These are phyloP conservation scores for Tyrannus savana DNA, from an alignment of 2,113 vertebrate genomes.

Conservation along the genomic window DNA sequence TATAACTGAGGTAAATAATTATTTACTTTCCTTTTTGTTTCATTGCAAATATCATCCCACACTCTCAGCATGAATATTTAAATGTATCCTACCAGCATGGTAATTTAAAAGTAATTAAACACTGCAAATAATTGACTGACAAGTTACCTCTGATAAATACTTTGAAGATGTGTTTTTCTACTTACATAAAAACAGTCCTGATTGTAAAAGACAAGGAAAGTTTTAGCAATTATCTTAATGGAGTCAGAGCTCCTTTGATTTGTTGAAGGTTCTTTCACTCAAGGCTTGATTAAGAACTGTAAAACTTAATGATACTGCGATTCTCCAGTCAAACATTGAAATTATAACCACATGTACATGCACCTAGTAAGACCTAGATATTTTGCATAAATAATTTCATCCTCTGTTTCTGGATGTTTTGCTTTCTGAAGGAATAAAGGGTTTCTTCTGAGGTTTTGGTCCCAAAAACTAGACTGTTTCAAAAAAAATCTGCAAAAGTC, in stretches of 20 bases:
- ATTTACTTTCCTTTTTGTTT: not conserved
- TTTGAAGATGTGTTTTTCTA: not conserved
- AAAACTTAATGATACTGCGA: not conserved
- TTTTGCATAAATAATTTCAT: not conserved
- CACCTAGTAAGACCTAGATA: not conserved
- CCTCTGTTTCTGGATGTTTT: not conserved
- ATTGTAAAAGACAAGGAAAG: not conserved
- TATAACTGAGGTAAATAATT: not conserved
- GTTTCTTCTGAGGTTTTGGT: not conserved
- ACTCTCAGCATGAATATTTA: not conserved
- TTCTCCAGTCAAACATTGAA: not conserved
- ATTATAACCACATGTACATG: not conserved
- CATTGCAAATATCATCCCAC: not conserved
- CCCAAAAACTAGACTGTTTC: not conserved
- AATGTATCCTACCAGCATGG: not conserved
- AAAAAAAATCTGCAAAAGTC: not conserved
- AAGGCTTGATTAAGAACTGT: not conserved
- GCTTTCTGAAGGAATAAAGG: not conserved
- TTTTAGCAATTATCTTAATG: not conserved
- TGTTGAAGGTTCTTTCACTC: not conserved
- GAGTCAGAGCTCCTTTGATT: not conserved
- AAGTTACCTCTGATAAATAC: not conserved
- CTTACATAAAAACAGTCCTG: not conserved
- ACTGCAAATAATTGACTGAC: not conserved
- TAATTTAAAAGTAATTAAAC: slow-evolving; percentile 28